Conservation (phyloP, 2,888 invertebrate species). For the Rhamphomyia laevipes region DNA sequence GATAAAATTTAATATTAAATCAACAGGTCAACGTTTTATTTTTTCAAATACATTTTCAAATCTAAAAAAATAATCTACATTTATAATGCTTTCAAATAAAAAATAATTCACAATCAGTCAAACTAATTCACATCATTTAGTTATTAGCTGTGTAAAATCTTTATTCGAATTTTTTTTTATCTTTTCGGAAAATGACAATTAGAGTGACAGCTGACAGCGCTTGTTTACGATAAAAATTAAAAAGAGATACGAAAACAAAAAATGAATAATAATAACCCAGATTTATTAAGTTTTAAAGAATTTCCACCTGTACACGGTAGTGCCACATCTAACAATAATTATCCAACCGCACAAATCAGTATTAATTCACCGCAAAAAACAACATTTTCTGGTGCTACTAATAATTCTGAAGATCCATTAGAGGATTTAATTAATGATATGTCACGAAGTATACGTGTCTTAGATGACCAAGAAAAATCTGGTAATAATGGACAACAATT, state of each 20-base stretch:
- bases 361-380: slow-evolving; percentile 46
- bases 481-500: slow-evolving; percentile 8
- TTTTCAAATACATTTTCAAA: too few species aligned
- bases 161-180: too few species aligned
- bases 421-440: slow-evolving; percentile 35
- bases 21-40: too few species aligned
- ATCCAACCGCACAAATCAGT: slow-evolving; percentile 53
- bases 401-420: slow-evolving; percentile 26
- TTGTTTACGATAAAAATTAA: too few species aligned
- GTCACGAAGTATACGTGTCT: slow-evolving; percentile 24
- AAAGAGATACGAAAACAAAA: slow-evolving; percentile 1
- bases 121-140: too few species aligned
- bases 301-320: slow-evolving; percentile 47
- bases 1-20: too few species aligned
- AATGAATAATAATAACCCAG: slow-evolving; percentile 34
- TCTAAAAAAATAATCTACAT: too few species aligned
- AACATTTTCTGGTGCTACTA: slow-evolving; percentile 13
- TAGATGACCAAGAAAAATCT: slow-evolving; percentile 14
- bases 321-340: slow-evolving; percentile 23
- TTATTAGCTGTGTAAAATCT: too few species aligned
- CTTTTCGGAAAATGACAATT: too few species aligned
- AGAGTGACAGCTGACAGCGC: too few species aligned
- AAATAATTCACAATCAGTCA: too few species aligned
- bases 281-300: slow-evolving; percentile 61
- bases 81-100: too few species aligned